Evolutionary conservation across 1,140 invertebrate genomes (phyloP), one percentile per base, ranked within the genome.

Genomic region (Parasteatoda tepidariorum): DNA sequence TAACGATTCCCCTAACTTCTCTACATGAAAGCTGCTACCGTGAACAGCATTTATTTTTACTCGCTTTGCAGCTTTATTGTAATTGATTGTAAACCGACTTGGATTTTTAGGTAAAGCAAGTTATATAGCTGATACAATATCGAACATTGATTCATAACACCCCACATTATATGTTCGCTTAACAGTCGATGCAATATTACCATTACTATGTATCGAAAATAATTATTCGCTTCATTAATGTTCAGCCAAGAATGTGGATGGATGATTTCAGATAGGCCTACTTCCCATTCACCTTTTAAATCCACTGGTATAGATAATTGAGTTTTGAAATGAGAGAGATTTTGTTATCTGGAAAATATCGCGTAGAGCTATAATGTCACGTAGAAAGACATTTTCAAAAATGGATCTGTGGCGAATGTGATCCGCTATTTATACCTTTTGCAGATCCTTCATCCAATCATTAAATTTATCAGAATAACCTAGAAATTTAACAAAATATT

Each of bases 401-500:
- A 30, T 0, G 24, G 11, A 0, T 38, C 9, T 28, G n/a, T 41
- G 7, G 22, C 3, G 9, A 15, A 7, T 22, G 26, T 18, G 15
- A 4, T 7, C 7, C n/a, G 0, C 4, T 24, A 68, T 68, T 48
- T 70, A 70, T 70, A 70, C 7, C 38, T 48, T 48, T 70, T 70
- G 22, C 11, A 70, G 22, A 7, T 28, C 22, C 4, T 24, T 48
- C 67, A 54, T 38, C 38, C 67, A 70, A 9, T n/a, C 2, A 28
- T 71, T 71, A 54, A 71, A 71, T 30, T 54, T 28, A 15, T 71
- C 67, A 0, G 67, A 41, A 30, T 71, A 71, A 9, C 67, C 67
- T 6, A 28, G 26, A 54, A 70, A 26, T 66, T 66, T 66, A 13
- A 66, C 62, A 66, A 66, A 66, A 66, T 66, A 66, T 66, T 71